phyloP scores from a whole-genome alignment of 2,888 invertebrate species.

The Tetragnatha montana region DNA sequence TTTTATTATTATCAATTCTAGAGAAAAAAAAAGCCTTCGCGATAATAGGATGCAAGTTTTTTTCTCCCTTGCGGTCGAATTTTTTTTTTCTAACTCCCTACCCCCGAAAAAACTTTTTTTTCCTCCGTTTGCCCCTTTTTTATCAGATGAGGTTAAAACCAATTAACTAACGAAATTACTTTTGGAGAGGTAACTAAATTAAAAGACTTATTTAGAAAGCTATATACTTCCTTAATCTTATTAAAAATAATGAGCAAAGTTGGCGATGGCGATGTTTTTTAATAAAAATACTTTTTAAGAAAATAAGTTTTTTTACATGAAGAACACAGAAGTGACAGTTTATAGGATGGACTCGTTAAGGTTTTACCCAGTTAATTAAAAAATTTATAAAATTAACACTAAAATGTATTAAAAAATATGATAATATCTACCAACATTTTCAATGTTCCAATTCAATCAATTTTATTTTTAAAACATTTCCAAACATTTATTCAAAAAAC shows the following conservation, averaged over 20 bases:
- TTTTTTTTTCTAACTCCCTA: conserved; percentile 19
- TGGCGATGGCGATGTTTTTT: background rate
- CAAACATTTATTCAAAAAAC: too few relatives aligned
- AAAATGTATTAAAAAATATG: too few relatives aligned
- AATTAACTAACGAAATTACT: conserved; percentile 50
- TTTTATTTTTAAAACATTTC: too few relatives aligned
- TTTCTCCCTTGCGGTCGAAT: background rate
- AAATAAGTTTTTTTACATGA: too few relatives aligned
- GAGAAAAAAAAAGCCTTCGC: background rate
- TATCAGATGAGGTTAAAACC: conserved; percentile 14
- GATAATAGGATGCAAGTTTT: conserved; percentile 13
- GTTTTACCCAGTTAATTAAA: too few relatives aligned
- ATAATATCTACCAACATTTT: too few relatives aligned
- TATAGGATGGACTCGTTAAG: too few relatives aligned
- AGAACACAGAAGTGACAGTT: too few relatives aligned
- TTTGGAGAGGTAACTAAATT: conserved; percentile 36
- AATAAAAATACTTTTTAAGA: background rate
- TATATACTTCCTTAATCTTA: conserved; percentile 36
- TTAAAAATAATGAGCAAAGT: conserved; percentile 16
- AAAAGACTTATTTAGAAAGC: conserved; percentile 32
- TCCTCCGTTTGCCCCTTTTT: background rate
- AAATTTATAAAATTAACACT: too few relatives aligned
- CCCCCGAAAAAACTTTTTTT: conserved; percentile 18
- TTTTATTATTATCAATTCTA: background rate
- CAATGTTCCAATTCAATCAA: too few relatives aligned